A percentile compares a stretch with the other conserved stretches of the same genome.
These are phyloP conservation scores for Calidris pygmaea DNA, from an alignment of 2,113 vertebrate genomes.

Conservation along the genomic window DNA sequence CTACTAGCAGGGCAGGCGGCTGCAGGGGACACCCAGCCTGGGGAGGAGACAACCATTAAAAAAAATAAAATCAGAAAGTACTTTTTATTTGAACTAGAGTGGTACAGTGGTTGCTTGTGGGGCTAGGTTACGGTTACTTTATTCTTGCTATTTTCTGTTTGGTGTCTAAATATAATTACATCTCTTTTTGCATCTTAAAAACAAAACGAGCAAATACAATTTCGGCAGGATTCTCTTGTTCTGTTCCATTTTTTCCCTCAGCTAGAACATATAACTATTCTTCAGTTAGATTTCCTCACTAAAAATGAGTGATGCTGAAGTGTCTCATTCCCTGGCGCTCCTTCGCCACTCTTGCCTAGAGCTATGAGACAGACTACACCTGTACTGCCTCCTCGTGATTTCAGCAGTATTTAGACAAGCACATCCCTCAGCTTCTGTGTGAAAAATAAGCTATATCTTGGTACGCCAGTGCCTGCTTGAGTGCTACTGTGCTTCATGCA, in stretches of 20 bases:
- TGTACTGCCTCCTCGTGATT: not conserved
- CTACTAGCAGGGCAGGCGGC: not conserved
- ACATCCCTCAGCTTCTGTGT: not conserved
- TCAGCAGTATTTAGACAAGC: not conserved
- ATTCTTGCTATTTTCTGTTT: not conserved
- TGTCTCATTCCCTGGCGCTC: not conserved
- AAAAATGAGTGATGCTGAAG: not conserved
- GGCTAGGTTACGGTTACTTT: not conserved
- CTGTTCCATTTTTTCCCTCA: not conserved
- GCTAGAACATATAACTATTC: not conserved
- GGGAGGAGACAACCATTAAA: not conserved
- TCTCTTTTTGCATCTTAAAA: not conserved
- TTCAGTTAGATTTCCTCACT: not conserved
- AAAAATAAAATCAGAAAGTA: not conserved
- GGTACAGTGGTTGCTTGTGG: not conserved
- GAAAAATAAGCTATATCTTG: not conserved
- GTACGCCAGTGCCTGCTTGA: not conserved
- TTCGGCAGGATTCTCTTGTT: not conserved
- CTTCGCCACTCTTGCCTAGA: not conserved
- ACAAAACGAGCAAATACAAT: not conserved
- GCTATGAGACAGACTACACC: not conserved
- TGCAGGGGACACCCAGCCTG: not conserved
- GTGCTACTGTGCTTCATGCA: not conserved
- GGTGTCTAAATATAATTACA: not conserved
- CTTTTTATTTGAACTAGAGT: not conserved